Base-by-base conservation (phyloP, 2,888 invertebrate genomes). In the Torymus texanus region DNA sequence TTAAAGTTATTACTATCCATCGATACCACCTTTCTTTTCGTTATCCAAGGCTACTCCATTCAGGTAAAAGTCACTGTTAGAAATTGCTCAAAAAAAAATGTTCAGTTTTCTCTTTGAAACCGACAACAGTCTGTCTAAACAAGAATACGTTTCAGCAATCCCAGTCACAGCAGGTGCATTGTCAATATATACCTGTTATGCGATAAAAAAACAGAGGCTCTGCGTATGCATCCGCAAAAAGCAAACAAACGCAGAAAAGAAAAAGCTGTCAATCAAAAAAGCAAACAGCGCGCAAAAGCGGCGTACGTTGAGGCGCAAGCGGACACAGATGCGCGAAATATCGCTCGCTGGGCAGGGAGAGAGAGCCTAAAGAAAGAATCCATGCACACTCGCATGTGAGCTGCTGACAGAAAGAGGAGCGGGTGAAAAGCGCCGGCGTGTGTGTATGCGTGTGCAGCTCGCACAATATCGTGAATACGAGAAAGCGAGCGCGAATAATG, bases 281-380 rank as follows among this genome's bases (percentile, higher is more conserved):
- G n/a, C 18, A 24, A 55, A 67, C 21, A 67, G 24, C 18, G 12
- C n/a, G 24, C 29, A 29, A 68, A 66, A 65, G 18, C 68, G 16
- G 21, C 11, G 29, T 29, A 41, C 50, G 63, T 50, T 3, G 18
- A 55, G 53, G 53, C 53, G 18, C 21, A 10, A 24, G 55, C 29
- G 13, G 51, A 18, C 66, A 13, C 55, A 56, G 53, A 56, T 56
- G 53, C 66, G 16, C 53, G 24, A 63, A 18, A 58, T 58, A 50
- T 16, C 58, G 65, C 63, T 65, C 65, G 65, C 18, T 41, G 63
- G 55, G 55, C 50, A 50, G 63, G 55, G 55, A 29, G 29, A 50
- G 10, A 8, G 63, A 24, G 61, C 16, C 10, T 50, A 61, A 24
- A n/a, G 24, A 51, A 59, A 51, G 55, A 55, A 61, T 66, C 21